phyloP scores from a whole-genome alignment of 1,140 invertebrate species.

The Drosophila burlai region DNA sequence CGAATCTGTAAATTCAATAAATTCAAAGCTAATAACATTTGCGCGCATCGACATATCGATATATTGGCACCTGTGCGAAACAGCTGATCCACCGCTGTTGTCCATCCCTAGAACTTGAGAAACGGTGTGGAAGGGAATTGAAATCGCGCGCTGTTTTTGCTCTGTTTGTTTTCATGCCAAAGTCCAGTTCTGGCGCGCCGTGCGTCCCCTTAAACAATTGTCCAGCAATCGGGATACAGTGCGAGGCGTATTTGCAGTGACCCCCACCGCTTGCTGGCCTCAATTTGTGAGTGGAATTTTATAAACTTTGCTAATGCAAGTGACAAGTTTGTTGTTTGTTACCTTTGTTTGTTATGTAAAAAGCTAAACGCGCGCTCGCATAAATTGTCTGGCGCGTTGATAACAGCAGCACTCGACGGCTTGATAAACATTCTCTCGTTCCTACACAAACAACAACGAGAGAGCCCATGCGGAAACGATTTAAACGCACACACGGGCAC shows the following conservation, averaged over 20 bases:
- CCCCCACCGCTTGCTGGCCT: not conserved
- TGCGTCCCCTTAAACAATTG: conserved; percentile 9
- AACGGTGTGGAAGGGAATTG: conserved; percentile 3
- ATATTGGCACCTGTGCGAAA: not conserved
- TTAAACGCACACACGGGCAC: conserved; percentile 12
- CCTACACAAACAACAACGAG: conserved; percentile 11
- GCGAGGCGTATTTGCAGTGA: not conserved
- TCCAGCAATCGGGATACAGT: not conserved
- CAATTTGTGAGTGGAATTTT: not conserved
- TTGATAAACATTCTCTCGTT: conserved; percentile 51
- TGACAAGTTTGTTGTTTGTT: conserved; percentile 6
- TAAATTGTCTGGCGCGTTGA: conserved; percentile 42
- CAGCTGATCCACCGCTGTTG: conserved; percentile 9
- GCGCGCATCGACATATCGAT: too few relatives aligned
- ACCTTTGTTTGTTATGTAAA: conserved; percentile 61
- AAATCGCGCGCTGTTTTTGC: conserved; percentile 35
- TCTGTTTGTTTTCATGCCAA: conserved; percentile 24
- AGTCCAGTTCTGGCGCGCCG: conserved; percentile 19
- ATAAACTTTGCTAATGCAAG: not conserved
- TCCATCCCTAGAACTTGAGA: conserved; percentile 20
- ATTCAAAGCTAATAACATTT: not conserved
- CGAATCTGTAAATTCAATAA: not conserved
- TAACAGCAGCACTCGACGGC: conserved; percentile 25
- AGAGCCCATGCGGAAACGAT: conserved; percentile 52
- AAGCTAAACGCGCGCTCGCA: conserved; percentile 1